Evolutionary conservation across 2,113 vertebrate genomes (phyloP), one percentile per base, ranked within the genome.

Genomic region (Pan paniscus): DNA sequence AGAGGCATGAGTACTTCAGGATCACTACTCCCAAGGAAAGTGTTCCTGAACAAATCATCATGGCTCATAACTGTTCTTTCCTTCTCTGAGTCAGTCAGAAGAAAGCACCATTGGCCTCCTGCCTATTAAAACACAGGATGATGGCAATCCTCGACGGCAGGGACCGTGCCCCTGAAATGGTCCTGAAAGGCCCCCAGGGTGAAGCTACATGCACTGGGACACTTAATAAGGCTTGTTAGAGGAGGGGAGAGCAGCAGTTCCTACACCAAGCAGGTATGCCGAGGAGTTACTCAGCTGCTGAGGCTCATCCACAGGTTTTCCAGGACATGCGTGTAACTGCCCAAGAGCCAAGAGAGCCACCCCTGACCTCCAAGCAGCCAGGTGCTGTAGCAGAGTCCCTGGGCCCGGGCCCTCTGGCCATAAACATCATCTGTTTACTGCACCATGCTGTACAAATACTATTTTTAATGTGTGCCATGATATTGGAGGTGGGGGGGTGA

Each of bases 71-170:
- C 30, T 79, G 10, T 55, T 78, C 68, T 90, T 89, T 46, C n/a
- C n/a, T 90, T 68, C 30, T 81, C 93, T 57, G 52, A 89, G 70
- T 83, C 86, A 46, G 2, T 0, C 4, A 70, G 32, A 95, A 86
- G 72, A 55, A 40, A 46, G 32, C 13, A 3, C 27, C 6, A 0
- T 43, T 92, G 70, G 87, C 79, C 57, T 5, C 23, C 35, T 93
- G 92, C 79, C 73, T 93, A 6, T 61, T 43, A 93, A 97, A 97
- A 87, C 79, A 78, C 1, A 8, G 50, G 46, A 38, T 16, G 17
- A 43, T 52, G 68, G 55, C 46, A 35, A 30, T 70, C 89, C 89
- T 92, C 2, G 0, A 94, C 17, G 82, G 55, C 46, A 81, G 22
- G 32, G 25, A 84, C 84, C 4, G 0, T 88, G 90, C 14, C 75